These are phyloP conservation scores for Amazona vittata DNA, from an alignment of 2,113 vertebrate species.

Conservation along the genomic window DNA sequence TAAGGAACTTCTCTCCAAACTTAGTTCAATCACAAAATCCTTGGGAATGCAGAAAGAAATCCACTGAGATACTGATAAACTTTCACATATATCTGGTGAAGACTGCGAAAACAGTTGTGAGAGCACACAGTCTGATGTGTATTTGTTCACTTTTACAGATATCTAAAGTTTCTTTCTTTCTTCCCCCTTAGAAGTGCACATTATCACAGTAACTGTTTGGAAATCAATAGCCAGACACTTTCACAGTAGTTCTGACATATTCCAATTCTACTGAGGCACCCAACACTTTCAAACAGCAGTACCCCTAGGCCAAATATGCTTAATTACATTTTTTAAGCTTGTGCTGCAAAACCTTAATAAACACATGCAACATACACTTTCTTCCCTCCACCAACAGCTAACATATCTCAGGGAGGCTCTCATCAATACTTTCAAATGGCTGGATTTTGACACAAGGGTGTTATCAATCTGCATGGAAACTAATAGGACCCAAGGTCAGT, in stretches of 20 bases:
- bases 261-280: not conserved
- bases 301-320: not conserved
- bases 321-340: not conserved
- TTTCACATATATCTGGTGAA: not conserved
- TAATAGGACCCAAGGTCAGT: not conserved
- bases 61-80: not conserved
- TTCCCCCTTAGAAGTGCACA: not conserved
- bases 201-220: not conserved
- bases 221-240: not conserved
- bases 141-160: not conserved
- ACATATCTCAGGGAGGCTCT: not conserved
- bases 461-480: not conserved
- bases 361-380: not conserved
- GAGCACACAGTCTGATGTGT: rapidly evolving
- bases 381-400: not conserved
- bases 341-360: not conserved
- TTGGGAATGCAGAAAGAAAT: not conserved
- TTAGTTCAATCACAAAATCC: not conserved
- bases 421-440: not conserved
- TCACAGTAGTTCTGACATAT: not conserved
- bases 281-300: not conserved
- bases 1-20: not conserved
- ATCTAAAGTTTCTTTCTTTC: not conserved
- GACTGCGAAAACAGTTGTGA: not conserved
- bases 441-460: not conserved